Evolutionary conservation across 2,113 vertebrate genomes (phyloP), one percentile per base, ranked within the genome.

Genomic region (Platichthys flesus): DNA sequence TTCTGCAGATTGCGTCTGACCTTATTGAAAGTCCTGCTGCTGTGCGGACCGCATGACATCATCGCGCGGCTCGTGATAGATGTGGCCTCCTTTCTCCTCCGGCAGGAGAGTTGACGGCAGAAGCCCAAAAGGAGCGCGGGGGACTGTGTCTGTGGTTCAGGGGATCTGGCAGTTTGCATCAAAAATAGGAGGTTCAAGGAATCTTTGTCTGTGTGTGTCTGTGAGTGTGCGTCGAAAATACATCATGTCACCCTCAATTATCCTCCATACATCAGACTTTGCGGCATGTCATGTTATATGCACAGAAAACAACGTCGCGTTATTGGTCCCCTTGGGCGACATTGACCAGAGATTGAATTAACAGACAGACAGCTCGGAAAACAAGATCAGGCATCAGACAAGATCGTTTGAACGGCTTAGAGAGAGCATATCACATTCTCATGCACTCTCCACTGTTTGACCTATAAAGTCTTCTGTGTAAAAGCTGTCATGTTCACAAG

Each of bases 281-380:
- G 20, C 60, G 67, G 59, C 70, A 70, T 52, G 60, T 87, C 40
- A 9, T 64, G 54, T 84, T 78, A 72, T 5, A 57, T 65, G 21
- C 54, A 55, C 47, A 78, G 71, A 77, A 56, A 72, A 85, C 13
- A 51, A 71, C 63, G 81, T 74, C 54, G 56, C 59, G 60, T 83
- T 86, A 77, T 86, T 71, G 74, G 81, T 87, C 66, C 67, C 85
- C 85, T 89, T 85, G 86, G 87, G 71, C 88, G 87, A 90, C 87
- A 83, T 88, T 88, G 90, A 85, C 68, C 79, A 67, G 66, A 90
- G 80, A 88, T 90, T 82, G 49, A 81, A 84, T 90, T 84, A 89
- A 82, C 70, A 81, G 78, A 89, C 40, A 59, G 80, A 84, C 78
- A n/a, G 78, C 59, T 67, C 26, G 16, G 78, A 82, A 78, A 88